Percentiles rank a stretch among this genome's conserved stretches.
These are phyloP conservation scores for Pagetopsis macropterus DNA, from an alignment of 2,797 vertebrate genomes.

Conservation along the genomic window DNA sequence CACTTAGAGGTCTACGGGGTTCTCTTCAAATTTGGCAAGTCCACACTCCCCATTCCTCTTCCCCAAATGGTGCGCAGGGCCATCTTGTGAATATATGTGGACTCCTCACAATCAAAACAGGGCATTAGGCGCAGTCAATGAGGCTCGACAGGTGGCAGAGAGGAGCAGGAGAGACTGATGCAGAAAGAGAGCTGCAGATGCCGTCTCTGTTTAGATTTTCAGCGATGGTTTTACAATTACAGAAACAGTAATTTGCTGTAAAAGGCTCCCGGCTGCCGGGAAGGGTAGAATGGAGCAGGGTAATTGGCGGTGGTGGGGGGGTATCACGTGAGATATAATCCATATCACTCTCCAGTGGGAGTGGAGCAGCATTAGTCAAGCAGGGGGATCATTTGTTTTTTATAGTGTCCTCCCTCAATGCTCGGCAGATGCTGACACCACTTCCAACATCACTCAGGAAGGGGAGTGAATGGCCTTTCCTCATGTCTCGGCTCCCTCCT, in stretches of 20 bases:
- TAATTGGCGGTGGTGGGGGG: constrained; percentile 58
- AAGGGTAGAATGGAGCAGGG: constrained; percentile 50
- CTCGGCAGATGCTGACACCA: constrained; percentile 48
- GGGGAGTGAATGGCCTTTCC: constrained; percentile 41
- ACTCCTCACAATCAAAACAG: constrained; percentile 70
- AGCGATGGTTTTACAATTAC: constrained; percentile 75
- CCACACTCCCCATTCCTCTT: not conserved
- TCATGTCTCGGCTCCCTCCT: constrained; percentile 32
- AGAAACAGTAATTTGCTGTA: constrained; percentile 78
- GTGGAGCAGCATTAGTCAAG: constrained; percentile 62
- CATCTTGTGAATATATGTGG: constrained; percentile 62
- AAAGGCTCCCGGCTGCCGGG: constrained; percentile 66
- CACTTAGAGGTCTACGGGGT: constrained; percentile 40
- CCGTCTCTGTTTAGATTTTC: constrained; percentile 67
- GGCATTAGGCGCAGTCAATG: constrained; percentile 65
- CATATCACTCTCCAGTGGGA: constrained; percentile 62
- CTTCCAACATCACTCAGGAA: constrained; percentile 61
- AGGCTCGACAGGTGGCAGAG: constrained; percentile 63
- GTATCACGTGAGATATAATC: constrained; percentile 62
- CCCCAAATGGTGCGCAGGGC: constrained; percentile 31
- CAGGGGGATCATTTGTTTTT: constrained; percentile 66
- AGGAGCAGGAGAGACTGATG: constrained; percentile 34
- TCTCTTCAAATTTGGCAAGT: constrained; percentile 44
- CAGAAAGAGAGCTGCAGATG: constrained; percentile 68
- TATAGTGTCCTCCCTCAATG: constrained; percentile 54